Conservation (phyloP, 2,888 invertebrate species). For the Heteropelma amictum region DNA sequence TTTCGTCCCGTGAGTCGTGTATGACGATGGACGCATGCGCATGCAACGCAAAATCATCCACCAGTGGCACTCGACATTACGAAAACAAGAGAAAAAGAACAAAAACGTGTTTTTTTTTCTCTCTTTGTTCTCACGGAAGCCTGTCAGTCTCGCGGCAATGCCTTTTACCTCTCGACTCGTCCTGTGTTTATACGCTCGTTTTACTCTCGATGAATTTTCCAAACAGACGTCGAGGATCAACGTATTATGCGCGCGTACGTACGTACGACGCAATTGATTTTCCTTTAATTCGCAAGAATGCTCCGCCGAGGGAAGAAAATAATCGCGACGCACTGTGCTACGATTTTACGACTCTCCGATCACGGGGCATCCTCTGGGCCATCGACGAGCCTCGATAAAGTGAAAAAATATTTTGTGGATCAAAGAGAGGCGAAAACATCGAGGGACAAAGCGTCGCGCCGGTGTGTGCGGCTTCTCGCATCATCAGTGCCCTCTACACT, state of each 20-base stretch:
- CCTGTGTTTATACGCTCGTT: not conserved
- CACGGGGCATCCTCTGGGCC: no score
- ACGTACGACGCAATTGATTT: conserved; percentile 2
- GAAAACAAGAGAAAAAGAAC: conserved; percentile 7
- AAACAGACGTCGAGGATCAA: not conserved
- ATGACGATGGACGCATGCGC: not conserved
- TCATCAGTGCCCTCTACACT: conserved; percentile 64
- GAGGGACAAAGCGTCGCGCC: no score
- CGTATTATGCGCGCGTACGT: not conserved
- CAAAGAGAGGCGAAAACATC: no score
- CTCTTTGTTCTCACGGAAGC: no score
- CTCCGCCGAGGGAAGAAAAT: not conserved
- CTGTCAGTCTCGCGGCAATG: no score
- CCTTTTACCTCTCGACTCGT: no score
- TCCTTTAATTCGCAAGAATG: not conserved
- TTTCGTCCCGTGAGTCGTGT: not conserved
- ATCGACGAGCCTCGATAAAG: no score
- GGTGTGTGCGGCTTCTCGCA: no score
- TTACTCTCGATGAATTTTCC: not conserved
- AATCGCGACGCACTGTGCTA: not conserved
- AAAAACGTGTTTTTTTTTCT: not conserved
- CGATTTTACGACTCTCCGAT: not conserved
- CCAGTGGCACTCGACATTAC: conserved; percentile 16
- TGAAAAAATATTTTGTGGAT: no score
- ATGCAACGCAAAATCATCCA: conserved; percentile 8